Base-by-base conservation (phyloP, 2,888 invertebrate genomes). In the Biston betularia region DNA sequence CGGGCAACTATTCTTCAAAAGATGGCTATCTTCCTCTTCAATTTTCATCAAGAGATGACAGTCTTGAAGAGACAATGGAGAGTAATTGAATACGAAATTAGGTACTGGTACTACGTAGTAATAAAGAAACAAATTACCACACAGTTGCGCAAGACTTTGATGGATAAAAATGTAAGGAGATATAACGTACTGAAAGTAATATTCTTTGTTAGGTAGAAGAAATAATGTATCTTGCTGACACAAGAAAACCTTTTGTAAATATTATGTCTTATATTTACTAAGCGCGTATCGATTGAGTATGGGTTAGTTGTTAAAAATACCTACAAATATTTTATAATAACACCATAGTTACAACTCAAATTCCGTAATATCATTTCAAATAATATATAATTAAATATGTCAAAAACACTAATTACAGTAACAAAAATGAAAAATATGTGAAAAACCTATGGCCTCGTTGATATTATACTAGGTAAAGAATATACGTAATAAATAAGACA, bases 101-200 rank as follows among this genome's bases (percentile, higher is more conserved):
- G 42, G 54, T 54, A 54, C 10, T 24, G 42, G 42, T 54, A n/a
- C 33, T 33, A 42, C 54, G 12, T 24, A 54, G 56, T 56, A 45
- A 40, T 12, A 49, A 49, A 58, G 48, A 58, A 58, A 58, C 58
- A 58, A 48, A 58, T 58, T 58, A 58, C 49, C 4, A 33, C 14
- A 49, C 48, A 24, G 24, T 58, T 58, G 58, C 33, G 38, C 40
- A 24, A 15, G 58, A 58, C 58, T 58, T 58, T 58, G 48, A 58
- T 58, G 58, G 58, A 58, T 58, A 49, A 58, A 58, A 58, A 49
- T 49, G 49, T 58, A 50, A 40, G 58, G 48, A 58, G 48, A 38
- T 33, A 58, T n/a, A 58, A 58, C 49, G 40, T 33, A 40, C 33
- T 49, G 48, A 58, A 48, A 57, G 57, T 57, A 48, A 57, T 54